Base-by-base conservation (phyloP, 2,113 vertebrate genomes). In the Osmerus mordax region DNA sequence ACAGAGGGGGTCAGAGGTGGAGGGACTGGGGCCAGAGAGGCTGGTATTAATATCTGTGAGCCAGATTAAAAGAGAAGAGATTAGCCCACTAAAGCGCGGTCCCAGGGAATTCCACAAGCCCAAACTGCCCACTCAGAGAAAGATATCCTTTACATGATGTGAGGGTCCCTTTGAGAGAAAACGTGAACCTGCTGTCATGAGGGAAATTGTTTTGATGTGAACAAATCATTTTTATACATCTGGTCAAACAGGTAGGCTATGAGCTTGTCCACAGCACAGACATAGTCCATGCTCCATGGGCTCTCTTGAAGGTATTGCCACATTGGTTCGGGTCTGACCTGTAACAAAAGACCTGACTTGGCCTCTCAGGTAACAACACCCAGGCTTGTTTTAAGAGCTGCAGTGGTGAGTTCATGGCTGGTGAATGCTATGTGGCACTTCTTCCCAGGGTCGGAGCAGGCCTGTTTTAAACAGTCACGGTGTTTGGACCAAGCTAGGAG, bases 61-160 rank as follows among this genome's bases (percentile, higher is more conserved):
- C 55, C 76, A 81, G 84, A 90, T 91, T 89, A 83, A 85, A 78
- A 75, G 60, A 74, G 54, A 77, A 66, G 67, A 88, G 87, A 89
- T 90, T 86, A 87, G 82, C 69, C 74, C 55, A 58, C 51, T 56
- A 62, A 11, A 74, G 73, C 72, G 64, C 3, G 23, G 73, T 65
- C 70, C 4, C 8, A 56, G 58, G 63, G 69, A 79, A 78, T 81
- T 83, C 76, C 71, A 71, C 56, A 0, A 21, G 74, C 47, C 52
- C 41, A 53, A 77, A 81, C 61, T 32, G 23, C 2, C 69, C 19
- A 52, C 54, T 71, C 62, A 7, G 29, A 55, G 75, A 2, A 29
- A 61, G 60, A 55, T 61, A 16, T 29, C 56, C 56, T n/a, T 58
- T 59, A 25, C 32, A 23, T 68, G 41, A n/a, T 78, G 16, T 52